Evolutionary conservation across 2,113 vertebrate species (phyloP).

Genomic region (Ceyx cyanopectus): DNA sequence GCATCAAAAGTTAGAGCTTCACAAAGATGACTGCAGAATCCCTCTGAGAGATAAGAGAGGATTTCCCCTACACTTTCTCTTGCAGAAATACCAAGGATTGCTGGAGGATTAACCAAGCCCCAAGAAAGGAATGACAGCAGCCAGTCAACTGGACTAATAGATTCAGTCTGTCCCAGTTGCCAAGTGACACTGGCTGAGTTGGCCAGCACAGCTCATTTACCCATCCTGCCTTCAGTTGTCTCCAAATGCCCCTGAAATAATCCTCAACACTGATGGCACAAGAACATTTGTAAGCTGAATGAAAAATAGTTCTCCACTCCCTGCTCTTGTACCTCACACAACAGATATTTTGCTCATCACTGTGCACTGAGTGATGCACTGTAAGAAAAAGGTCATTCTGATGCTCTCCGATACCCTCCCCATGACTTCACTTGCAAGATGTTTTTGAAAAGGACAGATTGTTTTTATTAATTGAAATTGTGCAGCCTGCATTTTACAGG

Average conservation of each 20-base stretch:
- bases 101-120: neutral
- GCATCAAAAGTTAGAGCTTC: neutral
- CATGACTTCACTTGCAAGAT: neutral
- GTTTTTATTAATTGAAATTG: slow-evolving; percentile 17
- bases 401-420: neutral
- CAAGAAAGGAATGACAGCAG: neutral
- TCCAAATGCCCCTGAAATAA: neutral
- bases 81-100: neutral
- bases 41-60: neutral
- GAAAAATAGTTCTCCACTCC: neutral
- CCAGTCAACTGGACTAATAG: neutral
- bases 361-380: neutral
- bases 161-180: neutral
- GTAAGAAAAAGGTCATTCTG: neutral
- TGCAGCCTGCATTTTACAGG: neutral
- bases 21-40: neutral
- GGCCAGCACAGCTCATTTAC: neutral
- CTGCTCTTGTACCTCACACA: neutral
- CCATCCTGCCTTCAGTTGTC: neutral
- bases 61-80: neutral
- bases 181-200: neutral
- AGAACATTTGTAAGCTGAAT: neutral
- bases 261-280: neutral
- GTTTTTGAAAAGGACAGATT: slow-evolving; percentile 38
- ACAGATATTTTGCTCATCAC: neutral